phyloP scores from a whole-genome alignment of 2,888 invertebrate species.

The Spicauda simplicius region DNA sequence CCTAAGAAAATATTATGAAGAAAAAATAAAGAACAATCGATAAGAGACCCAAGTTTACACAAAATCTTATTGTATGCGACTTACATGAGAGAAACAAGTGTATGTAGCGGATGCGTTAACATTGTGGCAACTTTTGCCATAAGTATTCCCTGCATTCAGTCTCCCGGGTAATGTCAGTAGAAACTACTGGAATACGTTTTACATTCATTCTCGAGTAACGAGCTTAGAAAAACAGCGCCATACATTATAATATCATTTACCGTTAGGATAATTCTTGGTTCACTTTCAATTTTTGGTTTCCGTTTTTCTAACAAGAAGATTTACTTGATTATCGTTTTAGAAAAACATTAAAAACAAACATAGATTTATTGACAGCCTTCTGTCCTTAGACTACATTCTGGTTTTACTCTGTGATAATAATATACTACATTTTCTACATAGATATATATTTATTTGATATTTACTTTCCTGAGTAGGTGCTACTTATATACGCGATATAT shows the following conservation, averaged over 20 bases:
- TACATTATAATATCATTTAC: background rate
- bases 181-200: slow-evolving; percentile 8
- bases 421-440: no score
- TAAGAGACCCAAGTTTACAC: slow-evolving; percentile 12
- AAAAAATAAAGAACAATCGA: slow-evolving; percentile 1
- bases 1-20: background rate
- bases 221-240: background rate
- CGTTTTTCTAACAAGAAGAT: no score
- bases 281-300: no score
- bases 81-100: background rate
- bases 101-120: slow-evolving; percentile 9
- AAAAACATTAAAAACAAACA: no score
- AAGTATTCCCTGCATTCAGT: slow-evolving; percentile 13
- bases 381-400: no score
- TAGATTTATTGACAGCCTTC: no score
- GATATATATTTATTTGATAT: no score
- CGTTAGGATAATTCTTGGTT: no score
- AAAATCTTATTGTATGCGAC: background rate
- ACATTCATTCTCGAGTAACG: slow-evolving; percentile 6
- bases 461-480: no score
- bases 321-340: no score
- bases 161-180: slow-evolving; percentile 8
- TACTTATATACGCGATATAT: no score
- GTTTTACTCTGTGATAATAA: no score
- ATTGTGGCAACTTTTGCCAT: slow-evolving; percentile 22